Conservation (phyloP, 2,888 invertebrate genomes). For the Helobdella robusta region DNA sequence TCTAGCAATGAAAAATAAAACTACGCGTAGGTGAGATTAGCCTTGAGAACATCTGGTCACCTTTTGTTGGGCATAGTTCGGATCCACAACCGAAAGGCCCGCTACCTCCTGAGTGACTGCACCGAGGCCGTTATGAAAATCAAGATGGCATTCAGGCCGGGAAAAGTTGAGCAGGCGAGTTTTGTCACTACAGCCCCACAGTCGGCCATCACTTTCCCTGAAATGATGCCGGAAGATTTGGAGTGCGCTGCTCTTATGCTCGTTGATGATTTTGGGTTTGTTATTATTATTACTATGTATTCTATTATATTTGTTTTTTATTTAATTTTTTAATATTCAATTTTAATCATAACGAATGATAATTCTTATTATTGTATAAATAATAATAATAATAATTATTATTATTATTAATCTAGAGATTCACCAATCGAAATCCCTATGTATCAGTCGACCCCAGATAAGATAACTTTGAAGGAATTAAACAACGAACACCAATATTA, state of each 20-base stretch:
- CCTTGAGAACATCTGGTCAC: conserved; percentile 92
- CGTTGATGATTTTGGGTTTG: neutral
- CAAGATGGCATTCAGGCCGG: conserved; percentile 78
- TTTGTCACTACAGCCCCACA: neutral
- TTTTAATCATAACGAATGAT: no score
- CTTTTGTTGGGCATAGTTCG: conserved; percentile 90
- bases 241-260: neutral
- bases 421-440: no score
- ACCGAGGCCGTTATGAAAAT: conserved; percentile 99
- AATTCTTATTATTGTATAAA: no score
- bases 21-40: conserved; percentile 74
- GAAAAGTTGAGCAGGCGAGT: neutral
- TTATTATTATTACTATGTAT: neutral
- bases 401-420: no score
- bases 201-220: conserved; percentile 1
- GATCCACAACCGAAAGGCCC: conserved; percentile 96
- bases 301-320: no score
- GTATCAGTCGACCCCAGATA: no score
- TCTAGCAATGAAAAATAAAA: no score
- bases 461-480: no score
- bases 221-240: neutral
- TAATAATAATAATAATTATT: no score
- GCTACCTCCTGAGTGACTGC: conserved; percentile 93
- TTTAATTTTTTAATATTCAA: no score
- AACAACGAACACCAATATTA: no score